These are phyloP conservation scores for Lissocephala sabroskyi DNA, from an alignment of 2,888 invertebrate genomes.

Conservation along the genomic window DNA sequence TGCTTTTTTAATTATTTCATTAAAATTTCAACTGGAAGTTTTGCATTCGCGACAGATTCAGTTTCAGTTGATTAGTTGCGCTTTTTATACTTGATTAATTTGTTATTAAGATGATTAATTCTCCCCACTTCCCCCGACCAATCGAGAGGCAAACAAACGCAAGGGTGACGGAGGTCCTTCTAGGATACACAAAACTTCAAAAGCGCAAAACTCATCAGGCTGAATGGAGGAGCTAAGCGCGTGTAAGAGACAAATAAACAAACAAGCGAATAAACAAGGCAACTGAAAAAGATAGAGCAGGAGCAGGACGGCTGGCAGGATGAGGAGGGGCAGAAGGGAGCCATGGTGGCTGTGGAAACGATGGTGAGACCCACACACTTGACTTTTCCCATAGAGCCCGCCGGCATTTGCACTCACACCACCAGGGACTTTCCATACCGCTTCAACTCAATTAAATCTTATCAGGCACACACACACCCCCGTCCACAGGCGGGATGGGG, in stretches of 20 bases:
- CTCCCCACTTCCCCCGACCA: too few species aligned
- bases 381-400: constrained; percentile 58
- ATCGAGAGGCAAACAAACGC: constrained; percentile 4
- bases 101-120: constrained; percentile 30
- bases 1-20: constrained; percentile 60
- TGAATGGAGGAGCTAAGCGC: constrained; percentile 31
- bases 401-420: constrained; percentile 25
- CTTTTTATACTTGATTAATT: constrained; percentile 45
- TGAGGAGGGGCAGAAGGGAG: too few species aligned
- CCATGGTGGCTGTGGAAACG: too few species aligned
- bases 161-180: not conserved
- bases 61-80: constrained; percentile 49
- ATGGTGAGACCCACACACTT: constrained; percentile 45
- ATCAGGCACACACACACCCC: constrained; percentile 36
- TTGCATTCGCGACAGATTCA: constrained; percentile 47
- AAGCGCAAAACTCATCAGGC: constrained; percentile 31
- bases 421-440: not conserved
- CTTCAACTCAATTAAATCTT: constrained; percentile 62
- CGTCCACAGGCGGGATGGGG: too few species aligned
- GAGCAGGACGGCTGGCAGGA: too few species aligned
- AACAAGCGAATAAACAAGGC: constrained; percentile 15
- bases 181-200: constrained; percentile 29
- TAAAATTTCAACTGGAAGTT: constrained; percentile 45
- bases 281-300: constrained; percentile 4
- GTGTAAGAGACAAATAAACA: constrained; percentile 24